Evolutionary conservation across 2,113 vertebrate species (phyloP).

Genomic region (Bombycilla garrulus): DNA sequence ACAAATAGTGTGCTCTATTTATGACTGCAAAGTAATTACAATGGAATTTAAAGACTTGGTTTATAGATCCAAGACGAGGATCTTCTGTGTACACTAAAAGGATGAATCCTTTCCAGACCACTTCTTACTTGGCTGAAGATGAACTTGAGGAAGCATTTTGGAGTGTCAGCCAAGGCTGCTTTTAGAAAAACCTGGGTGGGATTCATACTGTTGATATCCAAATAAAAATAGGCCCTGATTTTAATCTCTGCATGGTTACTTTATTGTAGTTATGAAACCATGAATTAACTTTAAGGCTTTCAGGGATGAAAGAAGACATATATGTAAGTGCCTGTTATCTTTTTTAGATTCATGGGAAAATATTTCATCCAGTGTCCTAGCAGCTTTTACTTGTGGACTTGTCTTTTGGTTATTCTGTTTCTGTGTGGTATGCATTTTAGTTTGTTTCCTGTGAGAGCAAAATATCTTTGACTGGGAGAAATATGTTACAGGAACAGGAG

Average conservation of each 20-base stretch:
- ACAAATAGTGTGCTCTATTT: slow-evolving; percentile 78
- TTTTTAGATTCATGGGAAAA: slow-evolving; percentile 69
- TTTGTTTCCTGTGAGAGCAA: slow-evolving; percentile 64
- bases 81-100: slow-evolving; percentile 80
- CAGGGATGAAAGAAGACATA: slow-evolving; percentile 71
- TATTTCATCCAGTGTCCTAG: slow-evolving; percentile 68
- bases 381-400: slow-evolving; percentile 64
- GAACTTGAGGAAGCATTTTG: slow-evolving; percentile 76
- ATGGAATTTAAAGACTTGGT: slow-evolving; percentile 80
- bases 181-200: slow-evolving; percentile 80
- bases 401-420: slow-evolving; percentile 75
- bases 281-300: slow-evolving; percentile 79
- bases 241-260: slow-evolving; percentile 77
- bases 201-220: slow-evolving; percentile 78
- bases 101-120: slow-evolving; percentile 81
- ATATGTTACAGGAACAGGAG: neutral
- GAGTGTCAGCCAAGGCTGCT: slow-evolving; percentile 75
- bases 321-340: slow-evolving; percentile 74
- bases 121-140: slow-evolving; percentile 78
- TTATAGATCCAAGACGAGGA: slow-evolving; percentile 79
- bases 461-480: neutral
- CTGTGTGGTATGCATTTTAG: slow-evolving; percentile 71
- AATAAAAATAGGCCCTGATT: slow-evolving; percentile 75
- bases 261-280: slow-evolving; percentile 77
- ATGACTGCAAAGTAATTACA: slow-evolving; percentile 78